Percentiles rank a stretch among this genome's conserved stretches.
Evolutionary conservation across 2,888 invertebrate genomes (phyloP).

Genomic region (Eulithis testata): DNA sequence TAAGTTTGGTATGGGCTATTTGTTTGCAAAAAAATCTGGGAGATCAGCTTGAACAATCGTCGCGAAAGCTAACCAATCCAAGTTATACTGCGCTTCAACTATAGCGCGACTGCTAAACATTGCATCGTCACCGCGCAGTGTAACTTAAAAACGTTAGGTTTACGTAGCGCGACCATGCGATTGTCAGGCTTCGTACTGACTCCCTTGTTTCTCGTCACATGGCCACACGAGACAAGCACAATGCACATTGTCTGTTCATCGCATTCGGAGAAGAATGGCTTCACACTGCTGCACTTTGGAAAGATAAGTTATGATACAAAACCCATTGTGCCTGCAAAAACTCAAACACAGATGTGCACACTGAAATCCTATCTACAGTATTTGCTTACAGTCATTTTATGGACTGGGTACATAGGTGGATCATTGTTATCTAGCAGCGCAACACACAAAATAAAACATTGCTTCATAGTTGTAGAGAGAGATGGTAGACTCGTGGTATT

Average conservation of each 20-base stretch:
- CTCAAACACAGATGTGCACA: conserved; percentile 54
- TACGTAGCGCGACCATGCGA: no score
- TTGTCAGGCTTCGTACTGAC: no score
- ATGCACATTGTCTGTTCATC: conserved; percentile 73
- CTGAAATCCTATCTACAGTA: conserved; percentile 33
- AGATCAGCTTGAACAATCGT: no score
- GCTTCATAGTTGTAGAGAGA: no score
- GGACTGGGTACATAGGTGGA: conserved; percentile 12
- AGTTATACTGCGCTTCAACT: no score
- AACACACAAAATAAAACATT: not conserved
- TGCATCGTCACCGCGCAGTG: no score
- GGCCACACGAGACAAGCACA: conserved; percentile 60
- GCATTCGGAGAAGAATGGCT: conserved; percentile 67
- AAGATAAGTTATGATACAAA: conserved; percentile 60
- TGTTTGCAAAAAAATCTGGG: no score
- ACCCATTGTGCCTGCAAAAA: conserved; percentile 61
- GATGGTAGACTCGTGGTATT: no score
- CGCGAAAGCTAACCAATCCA: no score
- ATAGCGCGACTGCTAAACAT: no score
- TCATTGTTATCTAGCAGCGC: conserved; percentile 17
- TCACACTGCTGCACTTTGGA: conserved; percentile 44
- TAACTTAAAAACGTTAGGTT: no score
- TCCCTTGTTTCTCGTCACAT: conserved; percentile 58
- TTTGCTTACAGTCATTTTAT: conserved; percentile 27
- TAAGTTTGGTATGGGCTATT: no score